These are phyloP conservation scores for Cantharis nigra DNA, from an alignment of 2,888 invertebrate species.

Conservation along the genomic window DNA sequence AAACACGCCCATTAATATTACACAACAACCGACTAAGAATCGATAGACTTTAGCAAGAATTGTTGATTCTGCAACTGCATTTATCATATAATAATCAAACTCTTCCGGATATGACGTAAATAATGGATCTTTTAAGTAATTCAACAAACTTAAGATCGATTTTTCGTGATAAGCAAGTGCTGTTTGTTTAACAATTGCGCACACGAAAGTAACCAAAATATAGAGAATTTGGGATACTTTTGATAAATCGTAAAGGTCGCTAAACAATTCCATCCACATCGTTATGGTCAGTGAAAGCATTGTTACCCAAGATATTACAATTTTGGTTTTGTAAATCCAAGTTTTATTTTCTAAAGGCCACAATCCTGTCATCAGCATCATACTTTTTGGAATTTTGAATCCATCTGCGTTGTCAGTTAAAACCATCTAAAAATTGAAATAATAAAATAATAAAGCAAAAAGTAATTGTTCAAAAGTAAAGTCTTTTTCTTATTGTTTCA, in stretches of 20 bases:
- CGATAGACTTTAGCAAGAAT: background rate
- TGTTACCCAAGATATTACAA: background rate
- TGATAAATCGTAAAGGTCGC: conserved; percentile 11
- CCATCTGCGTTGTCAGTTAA: background rate
- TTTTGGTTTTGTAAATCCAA: background rate
- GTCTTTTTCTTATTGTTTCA: no score
- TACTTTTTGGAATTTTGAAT: conserved; percentile 3
- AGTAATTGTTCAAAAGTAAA: no score
- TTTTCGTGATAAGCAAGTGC: conserved; percentile 3
- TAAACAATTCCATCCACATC: conserved; percentile 12
- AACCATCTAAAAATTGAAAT: background rate
- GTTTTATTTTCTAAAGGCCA: conserved; percentile 13
- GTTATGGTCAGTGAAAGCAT: background rate
- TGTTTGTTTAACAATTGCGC: conserved; percentile 8
- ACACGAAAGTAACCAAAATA: conserved; percentile 15
- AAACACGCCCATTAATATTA: background rate
- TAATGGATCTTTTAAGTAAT: conserved; percentile 14
- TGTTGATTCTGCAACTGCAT: background rate
- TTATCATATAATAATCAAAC: conserved; percentile 15
- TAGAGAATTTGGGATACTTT: conserved; percentile 23
- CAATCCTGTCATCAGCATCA: conserved; percentile 12
- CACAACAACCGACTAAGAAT: background rate
- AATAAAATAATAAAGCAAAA: no score
- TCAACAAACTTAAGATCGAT: conserved; percentile 3
- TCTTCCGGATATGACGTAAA: conserved; percentile 20